phyloP scores from a whole-genome alignment of 2,888 invertebrate genomes.

The Agrotis ipsilon region DNA sequence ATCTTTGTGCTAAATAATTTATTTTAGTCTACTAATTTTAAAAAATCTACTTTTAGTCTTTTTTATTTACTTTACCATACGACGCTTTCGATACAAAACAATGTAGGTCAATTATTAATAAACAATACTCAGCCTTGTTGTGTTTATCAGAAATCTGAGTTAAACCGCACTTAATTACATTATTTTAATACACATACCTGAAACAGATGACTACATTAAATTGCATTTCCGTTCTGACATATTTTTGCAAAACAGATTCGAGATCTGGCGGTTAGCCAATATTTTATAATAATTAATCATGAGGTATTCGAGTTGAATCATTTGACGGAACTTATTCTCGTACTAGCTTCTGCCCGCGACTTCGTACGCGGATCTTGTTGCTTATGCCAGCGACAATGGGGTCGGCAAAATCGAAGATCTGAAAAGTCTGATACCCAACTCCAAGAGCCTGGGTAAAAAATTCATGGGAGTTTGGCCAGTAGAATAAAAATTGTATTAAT shows the following conservation, averaged over 20 bases:
- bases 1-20: no score
- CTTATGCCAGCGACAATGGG: no score
- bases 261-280: conserved; percentile 16
- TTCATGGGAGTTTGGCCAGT: no score
- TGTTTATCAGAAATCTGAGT: background rate
- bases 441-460: no score
- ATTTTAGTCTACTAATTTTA: no score
- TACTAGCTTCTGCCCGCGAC: no score
- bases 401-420: no score
- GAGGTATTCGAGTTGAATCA: conserved; percentile 2
- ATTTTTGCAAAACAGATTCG: background rate
- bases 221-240: conserved; percentile 12
- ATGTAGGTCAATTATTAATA: background rate
- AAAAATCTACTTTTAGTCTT: no score
- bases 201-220: background rate
- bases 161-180: background rate
- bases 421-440: no score
- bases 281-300: conserved; percentile 4
- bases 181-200: background rate
- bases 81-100: background rate
- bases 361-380: no score
- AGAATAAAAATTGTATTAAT: no score
- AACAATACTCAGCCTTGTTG: background rate
- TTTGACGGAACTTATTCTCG: background rate
- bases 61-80: no score